Evolutionary conservation across 2,888 invertebrate species (phyloP).

Genomic region (Zaprionus bogoriensis): DNA sequence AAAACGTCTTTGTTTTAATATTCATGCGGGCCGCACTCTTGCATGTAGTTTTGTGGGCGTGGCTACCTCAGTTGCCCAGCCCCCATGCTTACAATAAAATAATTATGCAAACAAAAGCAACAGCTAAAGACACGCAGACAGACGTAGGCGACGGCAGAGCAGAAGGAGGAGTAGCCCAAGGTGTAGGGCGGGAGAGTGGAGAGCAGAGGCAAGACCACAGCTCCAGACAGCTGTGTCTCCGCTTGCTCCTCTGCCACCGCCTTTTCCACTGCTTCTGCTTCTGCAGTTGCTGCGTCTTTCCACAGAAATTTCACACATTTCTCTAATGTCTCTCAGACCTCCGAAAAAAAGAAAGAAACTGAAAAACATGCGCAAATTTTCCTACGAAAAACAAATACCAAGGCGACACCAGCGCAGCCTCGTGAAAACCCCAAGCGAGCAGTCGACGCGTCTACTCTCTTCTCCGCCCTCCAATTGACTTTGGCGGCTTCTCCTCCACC

Average conservation of each 20-base stretch:
- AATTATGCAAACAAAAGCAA: slow-evolving; percentile 70
- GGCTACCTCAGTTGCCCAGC: slow-evolving; percentile 7
- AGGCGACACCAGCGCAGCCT: slow-evolving; percentile 25
- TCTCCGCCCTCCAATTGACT: slow-evolving; percentile 25
- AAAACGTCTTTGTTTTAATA: slow-evolving; percentile 65
- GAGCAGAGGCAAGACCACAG: slow-evolving; percentile 24
- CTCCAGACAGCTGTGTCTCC: slow-evolving; percentile 34
- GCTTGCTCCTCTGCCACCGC: no score
- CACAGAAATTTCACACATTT: slow-evolving; percentile 69
- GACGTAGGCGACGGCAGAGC: neutral
- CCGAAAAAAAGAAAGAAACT: slow-evolving; percentile 11
- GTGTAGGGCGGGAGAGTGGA: neutral
- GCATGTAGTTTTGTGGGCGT: slow-evolving; percentile 51
- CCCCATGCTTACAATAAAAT: slow-evolving; percentile 62
- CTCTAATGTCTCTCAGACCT: slow-evolving; percentile 22
- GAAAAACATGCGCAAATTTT: slow-evolving; percentile 56
- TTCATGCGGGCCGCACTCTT: slow-evolving; percentile 59
- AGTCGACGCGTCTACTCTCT: no score
- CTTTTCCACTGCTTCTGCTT: no score
- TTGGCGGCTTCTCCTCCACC: neutral
- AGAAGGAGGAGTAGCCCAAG: neutral
- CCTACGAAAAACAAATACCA: slow-evolving; percentile 64
- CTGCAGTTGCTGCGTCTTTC: slow-evolving; percentile 34
- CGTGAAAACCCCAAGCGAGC: slow-evolving; percentile 30
- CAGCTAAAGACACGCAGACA: slow-evolving; percentile 22